Base-by-base conservation (phyloP, 2,888 invertebrate genomes). In the Aphrophora alni region DNA sequence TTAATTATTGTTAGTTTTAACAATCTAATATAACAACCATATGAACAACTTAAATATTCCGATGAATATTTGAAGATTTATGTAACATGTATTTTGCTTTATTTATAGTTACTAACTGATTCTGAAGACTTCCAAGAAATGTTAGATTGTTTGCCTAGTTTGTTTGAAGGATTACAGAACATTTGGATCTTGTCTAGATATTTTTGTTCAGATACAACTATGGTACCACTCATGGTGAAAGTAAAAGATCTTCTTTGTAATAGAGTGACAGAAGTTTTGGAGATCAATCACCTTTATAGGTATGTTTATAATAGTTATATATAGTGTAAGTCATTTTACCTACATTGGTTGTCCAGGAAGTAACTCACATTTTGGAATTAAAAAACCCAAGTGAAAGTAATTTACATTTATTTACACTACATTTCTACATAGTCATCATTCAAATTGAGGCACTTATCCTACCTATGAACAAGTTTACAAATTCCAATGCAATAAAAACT, bases 131-230 rank as follows among this genome's bases (percentile, higher is more conserved):
- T 97, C 82, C 90, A 92, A 80, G 91, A 92, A 87, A 93, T 97
- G 25, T 91, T 91, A 14, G 93, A 95, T 68, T 91, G 93, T 5
- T 90, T 98, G 28, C 94, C 95, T 0, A 92, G 93, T 80, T 89
- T 97, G 82, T 94, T 97, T 90, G 95, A 96, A 83, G 95, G 96
- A 0, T 88, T 98, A 59, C 93, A 95, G 85, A 94, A 97, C 91
- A 94, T 97, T 86, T 98, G 98, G 98, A 94, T 97, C 75, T 91
- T 98, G 78, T 97, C 97, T 0, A 90, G 92, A 76, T 95, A 96
- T 85, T 98, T 95, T 87, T 93, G 95, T 82, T 92, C 90, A 0
- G 97, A 97, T 86, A 95, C 95, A 82, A 92, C 94, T 81, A 97
- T 98, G 97, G 93, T 95, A 28, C 93, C 94, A 0, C 89, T 98